Conservation (phyloP, 2,888 invertebrate genomes). For the Caenorhabditis sp. region DNA sequence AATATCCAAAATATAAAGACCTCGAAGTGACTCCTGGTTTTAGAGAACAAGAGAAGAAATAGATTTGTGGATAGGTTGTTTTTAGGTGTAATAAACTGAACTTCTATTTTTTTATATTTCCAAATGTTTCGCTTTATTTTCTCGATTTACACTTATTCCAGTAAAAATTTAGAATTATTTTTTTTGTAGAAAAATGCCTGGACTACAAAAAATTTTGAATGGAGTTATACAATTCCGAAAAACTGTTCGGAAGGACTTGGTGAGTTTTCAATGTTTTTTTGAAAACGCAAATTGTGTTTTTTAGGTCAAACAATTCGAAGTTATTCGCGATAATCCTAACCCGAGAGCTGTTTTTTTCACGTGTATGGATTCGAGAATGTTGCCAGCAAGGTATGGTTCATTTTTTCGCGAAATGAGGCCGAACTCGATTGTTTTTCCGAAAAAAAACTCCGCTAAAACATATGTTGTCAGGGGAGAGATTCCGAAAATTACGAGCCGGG, state of each 20-base stretch:
- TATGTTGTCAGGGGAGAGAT: too few species aligned
- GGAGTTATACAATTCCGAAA: slow-evolving; percentile 65
- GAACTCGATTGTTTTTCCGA: not conserved
- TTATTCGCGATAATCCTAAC: slow-evolving; percentile 89
- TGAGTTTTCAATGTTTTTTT: slow-evolving; percentile 9
- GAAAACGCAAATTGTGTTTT: not conserved
- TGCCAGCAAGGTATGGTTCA: slow-evolving; percentile 81
- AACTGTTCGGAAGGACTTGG: slow-evolving; percentile 64
- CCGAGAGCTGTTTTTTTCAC: slow-evolving; percentile 96
- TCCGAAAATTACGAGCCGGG: too few species aligned
- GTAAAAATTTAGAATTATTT: not conserved
- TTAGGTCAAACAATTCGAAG: slow-evolving; percentile 83
- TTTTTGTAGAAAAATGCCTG: slow-evolving; percentile 42
- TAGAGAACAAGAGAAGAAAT: slow-evolving; percentile 9
- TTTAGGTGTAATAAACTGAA: not conserved
- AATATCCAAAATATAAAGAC: slow-evolving; percentile 59
- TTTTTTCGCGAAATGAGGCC: not conserved
- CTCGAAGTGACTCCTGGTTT: slow-evolving; percentile 52
- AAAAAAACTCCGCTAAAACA: too few species aligned
- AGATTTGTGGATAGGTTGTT: not conserved
- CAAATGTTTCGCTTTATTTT: slow-evolving; percentile 6
- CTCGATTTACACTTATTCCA: not conserved
- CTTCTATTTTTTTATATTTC: not conserved
- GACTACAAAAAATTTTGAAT: slow-evolving; percentile 62
- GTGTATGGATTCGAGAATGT: slow-evolving; percentile 97